Percentiles rank a stretch among this genome's conserved stretches.
phyloP scores from a whole-genome alignment of 2,113 vertebrate species.

The Clarias batrachus region DNA sequence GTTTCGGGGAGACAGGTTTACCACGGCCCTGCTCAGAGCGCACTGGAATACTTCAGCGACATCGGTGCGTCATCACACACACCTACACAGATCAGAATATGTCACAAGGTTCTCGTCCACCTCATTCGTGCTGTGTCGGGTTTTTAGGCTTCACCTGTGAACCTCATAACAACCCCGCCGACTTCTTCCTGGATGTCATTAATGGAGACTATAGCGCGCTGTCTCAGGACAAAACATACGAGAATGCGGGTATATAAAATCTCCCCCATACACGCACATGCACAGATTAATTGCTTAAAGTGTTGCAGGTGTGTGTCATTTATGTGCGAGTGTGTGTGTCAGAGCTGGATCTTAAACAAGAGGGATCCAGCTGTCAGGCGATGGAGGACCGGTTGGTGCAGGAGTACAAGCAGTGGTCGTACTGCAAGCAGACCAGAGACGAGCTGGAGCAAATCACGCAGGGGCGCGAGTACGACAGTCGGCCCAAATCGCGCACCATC shows the following conservation, averaged over 20 bases:
- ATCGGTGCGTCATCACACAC: slow-evolving; percentile 70
- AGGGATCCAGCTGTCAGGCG: slow-evolving; percentile 38
- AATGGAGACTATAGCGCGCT: slow-evolving; percentile 84
- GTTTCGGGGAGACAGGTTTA: slow-evolving; percentile 76
- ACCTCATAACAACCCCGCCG: slow-evolving; percentile 90
- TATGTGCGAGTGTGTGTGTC: neutral
- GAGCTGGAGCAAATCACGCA: slow-evolving; percentile 69
- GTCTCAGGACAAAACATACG: slow-evolving; percentile 46
- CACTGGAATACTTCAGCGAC: slow-evolving; percentile 80
- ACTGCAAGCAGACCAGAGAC: slow-evolving; percentile 70
- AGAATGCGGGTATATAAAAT: slow-evolving; percentile 57
- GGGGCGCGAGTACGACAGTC: slow-evolving; percentile 27
- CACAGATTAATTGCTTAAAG: no score
- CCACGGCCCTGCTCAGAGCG: slow-evolving; percentile 77
- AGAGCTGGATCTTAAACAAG: slow-evolving; percentile 47
- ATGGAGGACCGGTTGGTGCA: slow-evolving; percentile 79
- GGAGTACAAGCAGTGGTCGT: slow-evolving; percentile 70
- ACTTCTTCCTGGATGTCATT: slow-evolving; percentile 93
- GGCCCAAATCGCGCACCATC: slow-evolving; percentile 64
- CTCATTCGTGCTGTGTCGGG: neutral
- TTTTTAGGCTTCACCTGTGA: slow-evolving; percentile 85
- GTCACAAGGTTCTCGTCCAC: neutral
- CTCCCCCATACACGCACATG: neutral
- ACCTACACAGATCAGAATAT: neutral
- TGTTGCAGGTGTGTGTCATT: neutral